A percentile compares a stretch with the other conserved stretches of the same genome.
Evolutionary conservation across 2,797 vertebrate species (phyloP).

Genomic region (Sebastes hubbsi): DNA sequence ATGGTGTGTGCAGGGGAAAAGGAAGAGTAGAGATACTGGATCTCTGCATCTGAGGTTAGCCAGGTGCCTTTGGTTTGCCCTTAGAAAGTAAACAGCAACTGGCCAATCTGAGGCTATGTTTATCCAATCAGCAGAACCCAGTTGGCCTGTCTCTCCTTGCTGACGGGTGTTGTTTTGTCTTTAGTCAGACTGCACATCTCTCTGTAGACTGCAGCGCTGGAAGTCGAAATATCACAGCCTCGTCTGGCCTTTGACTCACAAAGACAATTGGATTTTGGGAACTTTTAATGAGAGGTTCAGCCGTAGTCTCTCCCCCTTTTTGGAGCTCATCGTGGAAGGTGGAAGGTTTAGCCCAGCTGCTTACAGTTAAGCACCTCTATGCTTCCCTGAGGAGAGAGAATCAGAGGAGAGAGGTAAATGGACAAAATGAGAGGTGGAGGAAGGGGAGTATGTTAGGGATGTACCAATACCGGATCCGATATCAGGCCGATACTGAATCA

Average conservation of each 20-base stretch:
- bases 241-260: constrained; percentile 69
- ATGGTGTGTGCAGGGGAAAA: constrained; percentile 7
- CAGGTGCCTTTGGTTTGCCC: constrained; percentile 71
- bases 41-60: constrained; percentile 53
- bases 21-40: constrained; percentile 50
- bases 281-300: constrained; percentile 69
- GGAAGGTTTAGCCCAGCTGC: constrained; percentile 51
- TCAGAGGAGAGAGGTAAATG: constrained; percentile 20
- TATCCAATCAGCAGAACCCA: constrained; percentile 66
- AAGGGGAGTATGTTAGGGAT: not conserved
- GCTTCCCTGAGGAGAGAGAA: constrained; percentile 39
- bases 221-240: constrained; percentile 66
- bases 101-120: constrained; percentile 58
- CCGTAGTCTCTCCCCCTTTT: constrained; percentile 31
- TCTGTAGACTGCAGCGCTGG: constrained; percentile 33
- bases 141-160: constrained; percentile 56
- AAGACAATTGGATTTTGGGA: constrained; percentile 69
- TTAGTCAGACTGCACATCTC: constrained; percentile 56
- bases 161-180: constrained; percentile 63
- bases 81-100: constrained; percentile 66
- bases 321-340: constrained; percentile 46
- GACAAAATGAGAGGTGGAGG: constrained; percentile 4
- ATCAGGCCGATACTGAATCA: too few species aligned
- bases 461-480: too few species aligned
- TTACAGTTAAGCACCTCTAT: constrained; percentile 51